Conservation (phyloP, 1,140 invertebrate species). For the Cherax destructor region DNA sequence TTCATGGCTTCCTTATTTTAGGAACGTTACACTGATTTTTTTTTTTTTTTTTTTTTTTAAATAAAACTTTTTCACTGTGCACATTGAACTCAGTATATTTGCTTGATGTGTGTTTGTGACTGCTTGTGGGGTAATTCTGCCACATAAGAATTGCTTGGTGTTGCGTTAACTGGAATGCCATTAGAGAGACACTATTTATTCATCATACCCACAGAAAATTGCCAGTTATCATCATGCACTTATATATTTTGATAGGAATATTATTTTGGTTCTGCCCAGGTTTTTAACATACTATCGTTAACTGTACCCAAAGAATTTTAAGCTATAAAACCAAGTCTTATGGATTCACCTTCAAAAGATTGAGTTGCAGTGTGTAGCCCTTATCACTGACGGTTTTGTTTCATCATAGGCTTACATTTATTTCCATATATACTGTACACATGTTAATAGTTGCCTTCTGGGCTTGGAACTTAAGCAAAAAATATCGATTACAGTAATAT, state of each 20-base stretch:
- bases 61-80: background rate
- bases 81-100: slow-evolving; percentile 9
- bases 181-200: background rate
- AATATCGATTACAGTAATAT: no score
- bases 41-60: no score
- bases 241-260: background rate
- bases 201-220: background rate
- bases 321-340: background rate
- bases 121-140: background rate
- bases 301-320: background rate
- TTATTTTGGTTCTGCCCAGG: background rate
- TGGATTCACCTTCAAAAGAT: background rate
- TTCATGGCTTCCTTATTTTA: slow-evolving; percentile 6
- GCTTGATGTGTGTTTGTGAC: slow-evolving; percentile 15
- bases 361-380: background rate
- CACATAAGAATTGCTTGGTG: background rate
- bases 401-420: background rate
- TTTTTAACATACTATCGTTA: background rate
- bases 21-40: background rate
- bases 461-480: no score
- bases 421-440: no score
- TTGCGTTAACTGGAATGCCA: background rate
- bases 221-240: background rate
- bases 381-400: no score
- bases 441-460: no score